Percentiles rank a stretch among this genome's conserved stretches.
Conservation (phyloP, 2,113 vertebrate species). For the Peromyscus polionotus region DNA sequence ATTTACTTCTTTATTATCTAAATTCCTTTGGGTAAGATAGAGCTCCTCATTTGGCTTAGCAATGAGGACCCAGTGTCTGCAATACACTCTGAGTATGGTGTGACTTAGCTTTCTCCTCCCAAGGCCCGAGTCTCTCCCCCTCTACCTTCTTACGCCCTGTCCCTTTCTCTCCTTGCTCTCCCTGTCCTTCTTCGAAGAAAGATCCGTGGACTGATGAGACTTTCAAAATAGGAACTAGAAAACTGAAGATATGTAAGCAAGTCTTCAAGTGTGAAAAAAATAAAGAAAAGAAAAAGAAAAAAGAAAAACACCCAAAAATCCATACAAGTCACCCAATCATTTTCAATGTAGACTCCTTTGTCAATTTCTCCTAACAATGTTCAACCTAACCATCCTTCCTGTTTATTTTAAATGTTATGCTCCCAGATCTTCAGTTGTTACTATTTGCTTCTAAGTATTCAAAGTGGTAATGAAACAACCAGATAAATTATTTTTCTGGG, state of each 20-base stretch:
- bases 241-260: background rate
- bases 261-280: background rate
- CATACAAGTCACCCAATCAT: background rate
- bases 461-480: background rate
- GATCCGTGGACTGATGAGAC: background rate
- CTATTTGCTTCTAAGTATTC: background rate
- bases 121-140: background rate
- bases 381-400: background rate
- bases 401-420: background rate
- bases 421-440: background rate
- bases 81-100: background rate
- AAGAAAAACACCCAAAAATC: background rate
- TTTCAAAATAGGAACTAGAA: background rate
- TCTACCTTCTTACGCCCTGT: too few species aligned
- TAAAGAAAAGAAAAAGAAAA: background rate
- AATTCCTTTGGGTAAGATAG: constrained; percentile 49
- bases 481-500: background rate
- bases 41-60: background rate
- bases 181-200: background rate
- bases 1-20: constrained; percentile 60
- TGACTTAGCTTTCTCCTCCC: background rate
- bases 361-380: background rate
- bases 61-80: background rate
- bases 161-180: too few species aligned
- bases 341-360: background rate